A percentile compares a stretch with the other conserved stretches of the same genome.
These are phyloP conservation scores for Lepus timidus DNA, from an alignment of 2,113 vertebrate genomes.

Conservation along the genomic window DNA sequence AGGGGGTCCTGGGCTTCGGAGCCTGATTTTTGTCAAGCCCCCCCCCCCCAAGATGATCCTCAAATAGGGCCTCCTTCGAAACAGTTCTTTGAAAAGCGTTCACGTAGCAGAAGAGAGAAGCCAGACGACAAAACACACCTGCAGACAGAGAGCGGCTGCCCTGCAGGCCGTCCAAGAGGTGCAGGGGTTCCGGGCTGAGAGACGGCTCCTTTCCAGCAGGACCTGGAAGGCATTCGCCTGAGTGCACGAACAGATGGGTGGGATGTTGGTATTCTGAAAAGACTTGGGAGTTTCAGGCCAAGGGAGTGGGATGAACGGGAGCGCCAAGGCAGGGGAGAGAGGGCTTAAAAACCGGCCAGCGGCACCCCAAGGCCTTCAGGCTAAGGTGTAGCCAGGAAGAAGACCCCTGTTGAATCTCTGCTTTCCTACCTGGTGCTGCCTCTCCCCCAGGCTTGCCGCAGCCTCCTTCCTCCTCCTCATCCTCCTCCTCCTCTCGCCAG, in stretches of 20 bases:
- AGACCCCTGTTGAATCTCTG: neutral
- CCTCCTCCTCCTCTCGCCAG: neutral
- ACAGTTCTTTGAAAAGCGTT: neutral
- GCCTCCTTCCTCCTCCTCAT: too few species aligned
- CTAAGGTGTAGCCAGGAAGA: neutral
- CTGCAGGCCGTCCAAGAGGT: rapidly evolving
- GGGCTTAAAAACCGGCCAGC: neutral
- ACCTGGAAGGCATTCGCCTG: neutral
- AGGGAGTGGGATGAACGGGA: neutral
- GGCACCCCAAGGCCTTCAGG: neutral
- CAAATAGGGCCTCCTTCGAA: neutral
- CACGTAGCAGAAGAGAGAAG: neutral
- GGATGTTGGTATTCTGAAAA: neutral
- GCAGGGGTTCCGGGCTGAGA: neutral
- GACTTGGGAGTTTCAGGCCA: neutral
- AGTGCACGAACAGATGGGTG: neutral
- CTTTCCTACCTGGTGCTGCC: neutral
- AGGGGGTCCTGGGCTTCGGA: neutral
- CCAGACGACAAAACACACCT: neutral
- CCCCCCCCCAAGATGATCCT: neutral
- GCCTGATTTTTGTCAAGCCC: neutral
- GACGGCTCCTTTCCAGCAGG: neutral
- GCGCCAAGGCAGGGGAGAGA: neutral
- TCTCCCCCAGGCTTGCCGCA: neutral
- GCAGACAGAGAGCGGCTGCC: neutral